phyloP scores from a whole-genome alignment of 2,797 vertebrate species.

The Calcarius lapponicus region DNA sequence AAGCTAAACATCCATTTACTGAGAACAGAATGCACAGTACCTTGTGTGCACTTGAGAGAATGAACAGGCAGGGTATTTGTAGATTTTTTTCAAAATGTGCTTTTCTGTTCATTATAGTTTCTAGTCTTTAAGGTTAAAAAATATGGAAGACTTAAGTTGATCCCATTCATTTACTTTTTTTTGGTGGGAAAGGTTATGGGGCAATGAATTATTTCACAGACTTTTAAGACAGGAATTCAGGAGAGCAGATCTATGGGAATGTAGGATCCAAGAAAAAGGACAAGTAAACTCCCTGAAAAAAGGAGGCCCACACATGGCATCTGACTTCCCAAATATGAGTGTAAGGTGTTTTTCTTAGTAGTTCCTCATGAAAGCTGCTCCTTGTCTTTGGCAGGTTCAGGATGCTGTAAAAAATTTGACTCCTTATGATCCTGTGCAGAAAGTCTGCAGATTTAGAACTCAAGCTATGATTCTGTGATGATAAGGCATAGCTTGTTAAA shows the following conservation, averaged over 20 bases:
- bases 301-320: rapidly evolving
- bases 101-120: background rate
- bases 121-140: background rate
- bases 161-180: background rate
- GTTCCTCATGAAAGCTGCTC: background rate
- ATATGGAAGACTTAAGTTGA: background rate
- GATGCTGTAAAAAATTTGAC: background rate
- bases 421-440: background rate
- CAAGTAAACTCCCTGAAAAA: background rate
- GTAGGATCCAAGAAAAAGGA: background rate
- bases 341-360: background rate
- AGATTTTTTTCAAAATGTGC: background rate
- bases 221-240: background rate
- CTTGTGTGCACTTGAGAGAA: background rate
- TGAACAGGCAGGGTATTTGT: background rate
- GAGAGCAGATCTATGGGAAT: background rate
- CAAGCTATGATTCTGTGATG: background rate
- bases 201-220: background rate
- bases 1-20: background rate
- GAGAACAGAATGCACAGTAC: background rate
- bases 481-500: background rate
- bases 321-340: background rate
- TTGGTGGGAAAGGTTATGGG: background rate
- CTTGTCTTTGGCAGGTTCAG: background rate
- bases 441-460: background rate